A percentile compares a stretch with the other conserved stretches of the same genome.
Conservation (phyloP, 2,888 invertebrate species). For the Salpingus planirostris region DNA sequence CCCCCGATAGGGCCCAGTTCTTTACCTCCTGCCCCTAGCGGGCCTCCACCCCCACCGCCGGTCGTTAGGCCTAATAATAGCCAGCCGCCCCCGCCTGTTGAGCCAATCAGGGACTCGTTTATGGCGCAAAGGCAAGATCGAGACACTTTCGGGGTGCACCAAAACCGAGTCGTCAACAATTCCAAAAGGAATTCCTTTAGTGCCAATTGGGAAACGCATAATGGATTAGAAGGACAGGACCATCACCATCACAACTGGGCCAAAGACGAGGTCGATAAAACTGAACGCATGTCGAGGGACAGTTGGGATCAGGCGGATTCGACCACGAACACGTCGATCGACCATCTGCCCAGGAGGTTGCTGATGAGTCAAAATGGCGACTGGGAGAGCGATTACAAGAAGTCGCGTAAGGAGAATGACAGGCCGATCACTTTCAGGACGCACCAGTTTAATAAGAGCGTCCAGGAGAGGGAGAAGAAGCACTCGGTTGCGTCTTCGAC, state of each 20-base stretch:
- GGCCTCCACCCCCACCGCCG: conserved; percentile 53
- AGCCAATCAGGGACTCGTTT: conserved; percentile 50
- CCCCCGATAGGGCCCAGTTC: conserved; percentile 50
- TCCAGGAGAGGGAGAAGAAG: conserved; percentile 60
- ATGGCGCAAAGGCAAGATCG: conserved; percentile 61
- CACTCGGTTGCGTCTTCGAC: conserved; percentile 70
- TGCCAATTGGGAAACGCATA: conserved; percentile 41
- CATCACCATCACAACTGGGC: conserved; percentile 47
- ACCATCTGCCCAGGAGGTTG: conserved; percentile 35
- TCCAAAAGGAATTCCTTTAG: conserved; percentile 41
- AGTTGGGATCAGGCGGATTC: conserved; percentile 44
- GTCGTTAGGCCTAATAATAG: conserved; percentile 45
- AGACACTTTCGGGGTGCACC: conserved; percentile 65
- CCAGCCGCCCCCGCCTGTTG: conserved; percentile 60
- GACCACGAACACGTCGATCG: conserved; percentile 39
- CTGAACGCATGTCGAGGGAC: conserved; percentile 28
- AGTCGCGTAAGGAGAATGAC: conserved; percentile 35
- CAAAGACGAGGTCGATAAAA: conserved; percentile 35
- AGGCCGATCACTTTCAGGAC: conserved; percentile 65
- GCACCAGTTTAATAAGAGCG: conserved; percentile 50
- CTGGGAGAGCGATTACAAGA: conserved; percentile 31
- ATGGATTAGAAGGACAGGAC: conserved; percentile 34
- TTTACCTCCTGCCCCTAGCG: conserved; percentile 54
- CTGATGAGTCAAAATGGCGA: conserved; percentile 42
- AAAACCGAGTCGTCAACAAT: conserved; percentile 43